Percentiles rank a stretch among this genome's conserved stretches.
phyloP scores from a whole-genome alignment of 2,113 vertebrate species.

The Crocuta crocuta region DNA sequence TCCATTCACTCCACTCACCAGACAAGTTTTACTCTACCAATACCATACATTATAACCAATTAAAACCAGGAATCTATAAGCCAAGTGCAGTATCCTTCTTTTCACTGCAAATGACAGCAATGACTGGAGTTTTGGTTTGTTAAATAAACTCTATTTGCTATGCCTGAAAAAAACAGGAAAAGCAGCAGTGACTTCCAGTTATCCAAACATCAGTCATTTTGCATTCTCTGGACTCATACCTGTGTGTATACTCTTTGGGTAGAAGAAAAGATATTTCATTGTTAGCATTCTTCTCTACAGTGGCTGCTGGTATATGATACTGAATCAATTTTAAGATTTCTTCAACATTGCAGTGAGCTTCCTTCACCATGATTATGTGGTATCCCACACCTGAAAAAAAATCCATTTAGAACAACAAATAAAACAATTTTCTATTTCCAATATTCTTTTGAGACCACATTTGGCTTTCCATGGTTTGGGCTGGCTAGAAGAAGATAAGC shows the following conservation, averaged over 20 bases:
- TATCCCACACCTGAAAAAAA: conserved; percentile 93
- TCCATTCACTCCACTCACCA: neutral
- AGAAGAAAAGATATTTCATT: conserved; percentile 96
- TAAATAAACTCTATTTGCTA: neutral
- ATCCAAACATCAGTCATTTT: neutral
- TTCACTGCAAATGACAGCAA: neutral
- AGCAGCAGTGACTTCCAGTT: neutral
- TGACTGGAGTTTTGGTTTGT: neutral
- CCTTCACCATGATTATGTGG: conserved; percentile 97
- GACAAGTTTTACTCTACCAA: conserved; percentile 15
- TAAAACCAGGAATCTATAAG: neutral
- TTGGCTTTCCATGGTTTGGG: neutral
- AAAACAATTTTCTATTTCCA: neutral
- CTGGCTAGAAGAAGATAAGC: neutral
- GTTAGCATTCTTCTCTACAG: conserved; percentile 93
- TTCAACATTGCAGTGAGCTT: conserved; percentile 91
- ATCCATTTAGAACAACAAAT: conserved; percentile 11
- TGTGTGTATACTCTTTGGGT: conserved; percentile 94
- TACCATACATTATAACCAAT: neutral
- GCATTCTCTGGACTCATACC: conserved; percentile 81
- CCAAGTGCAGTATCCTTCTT: neutral
- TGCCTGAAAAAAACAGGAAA: neutral
- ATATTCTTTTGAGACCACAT: neutral
- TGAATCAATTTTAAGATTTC: conserved; percentile 93
- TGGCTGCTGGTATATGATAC: conserved; percentile 93